These are phyloP conservation scores for Drosophila atripex DNA, from an alignment of 2,888 invertebrate species.

Conservation along the genomic window DNA sequence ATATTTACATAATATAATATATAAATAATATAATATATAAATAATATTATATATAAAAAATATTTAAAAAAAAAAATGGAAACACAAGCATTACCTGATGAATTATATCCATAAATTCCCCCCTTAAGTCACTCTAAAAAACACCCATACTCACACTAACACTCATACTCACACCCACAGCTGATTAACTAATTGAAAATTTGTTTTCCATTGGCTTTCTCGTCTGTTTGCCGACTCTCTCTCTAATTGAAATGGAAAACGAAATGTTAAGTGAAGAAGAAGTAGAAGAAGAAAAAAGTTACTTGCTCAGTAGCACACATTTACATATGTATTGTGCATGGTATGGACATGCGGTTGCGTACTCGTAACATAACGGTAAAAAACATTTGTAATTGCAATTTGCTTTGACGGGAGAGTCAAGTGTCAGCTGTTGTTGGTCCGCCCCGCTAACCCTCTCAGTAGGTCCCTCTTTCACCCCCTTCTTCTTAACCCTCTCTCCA, in stretches of 20 bases:
- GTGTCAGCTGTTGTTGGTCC: slow-evolving; percentile 67
- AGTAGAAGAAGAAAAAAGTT: slow-evolving; percentile 1
- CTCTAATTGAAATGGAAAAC: slow-evolving; percentile 39
- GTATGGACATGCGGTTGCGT: slow-evolving; percentile 6
- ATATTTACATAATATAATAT: too few species aligned
- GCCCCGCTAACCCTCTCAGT: slow-evolving; percentile 44
- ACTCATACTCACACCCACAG: slow-evolving; percentile 1
- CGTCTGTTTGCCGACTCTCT: neutral
- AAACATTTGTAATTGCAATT: slow-evolving; percentile 57
- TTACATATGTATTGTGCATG: slow-evolving; percentile 2
- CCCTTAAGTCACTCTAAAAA: too few species aligned
- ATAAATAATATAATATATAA: too few species aligned
- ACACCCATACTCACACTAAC: neutral
- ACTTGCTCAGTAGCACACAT: slow-evolving; percentile 12
- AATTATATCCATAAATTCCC: too few species aligned
- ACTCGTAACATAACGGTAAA: slow-evolving; percentile 26
- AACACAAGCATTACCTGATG: too few species aligned
- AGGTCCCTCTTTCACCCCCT: slow-evolving; percentile 4
- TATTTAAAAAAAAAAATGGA: too few species aligned
- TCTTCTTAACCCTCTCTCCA: slow-evolving; percentile 11
- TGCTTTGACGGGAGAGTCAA: slow-evolving; percentile 57
- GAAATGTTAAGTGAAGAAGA: slow-evolving; percentile 1
- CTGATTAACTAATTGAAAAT: slow-evolving; percentile 55
- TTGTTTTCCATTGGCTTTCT: slow-evolving; percentile 46
- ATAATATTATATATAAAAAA: too few species aligned